Evolutionary conservation across 2,113 vertebrate genomes (phyloP).

Genomic region (Atractosteus spatula): DNA sequence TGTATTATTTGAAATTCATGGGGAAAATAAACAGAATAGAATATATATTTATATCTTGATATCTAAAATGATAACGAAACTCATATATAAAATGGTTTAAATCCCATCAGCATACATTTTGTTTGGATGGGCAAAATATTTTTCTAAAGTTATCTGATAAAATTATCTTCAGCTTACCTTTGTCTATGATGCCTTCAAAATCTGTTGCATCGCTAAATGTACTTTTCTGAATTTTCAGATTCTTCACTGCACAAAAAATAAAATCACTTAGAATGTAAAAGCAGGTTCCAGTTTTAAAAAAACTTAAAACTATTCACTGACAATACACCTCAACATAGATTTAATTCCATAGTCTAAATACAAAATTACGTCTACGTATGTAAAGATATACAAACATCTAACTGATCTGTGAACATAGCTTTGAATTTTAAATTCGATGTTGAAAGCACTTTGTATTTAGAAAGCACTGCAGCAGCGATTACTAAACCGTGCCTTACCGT

Average conservation of each 20-base stretch:
- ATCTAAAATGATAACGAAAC: neutral
- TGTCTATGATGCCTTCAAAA: conserved; percentile 79
- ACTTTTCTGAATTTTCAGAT: conserved; percentile 81
- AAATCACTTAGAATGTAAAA: neutral
- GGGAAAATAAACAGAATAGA: neutral
- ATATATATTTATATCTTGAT: neutral
- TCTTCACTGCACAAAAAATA: conserved; percentile 67
- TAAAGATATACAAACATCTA: too few species aligned
- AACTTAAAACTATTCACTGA: too few species aligned
- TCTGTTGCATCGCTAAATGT: conserved; percentile 67
- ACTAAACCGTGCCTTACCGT: conserved; percentile 63
- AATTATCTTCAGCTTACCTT: conserved; percentile 64
- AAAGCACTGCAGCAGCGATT: too few species aligned
- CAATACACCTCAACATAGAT: too few species aligned
- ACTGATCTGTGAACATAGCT: too few species aligned
- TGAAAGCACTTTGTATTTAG: too few species aligned
- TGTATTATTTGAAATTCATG: neutral
- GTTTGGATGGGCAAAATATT: too few species aligned
- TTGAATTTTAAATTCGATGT: too few species aligned
- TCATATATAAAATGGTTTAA: neutral
- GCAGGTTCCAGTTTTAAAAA: neutral
- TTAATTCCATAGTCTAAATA: too few species aligned
- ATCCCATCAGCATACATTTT: neutral
- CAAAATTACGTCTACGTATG: too few species aligned
- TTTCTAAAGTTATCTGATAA: neutral